These are phyloP conservation scores for Macaria notata DNA, from an alignment of 2,888 invertebrate genomes.

Conservation along the genomic window DNA sequence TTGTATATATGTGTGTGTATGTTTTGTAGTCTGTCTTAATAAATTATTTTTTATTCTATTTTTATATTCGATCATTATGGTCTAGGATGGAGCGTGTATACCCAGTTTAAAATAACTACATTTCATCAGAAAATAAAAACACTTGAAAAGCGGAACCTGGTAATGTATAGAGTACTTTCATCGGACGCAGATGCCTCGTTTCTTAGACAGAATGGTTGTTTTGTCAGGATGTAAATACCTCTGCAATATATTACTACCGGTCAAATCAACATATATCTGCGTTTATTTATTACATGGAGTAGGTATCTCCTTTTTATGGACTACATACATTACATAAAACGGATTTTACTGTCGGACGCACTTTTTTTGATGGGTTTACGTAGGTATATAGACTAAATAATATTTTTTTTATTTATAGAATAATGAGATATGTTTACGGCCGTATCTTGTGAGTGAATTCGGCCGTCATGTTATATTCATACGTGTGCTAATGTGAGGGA, in stretches of 20 bases:
- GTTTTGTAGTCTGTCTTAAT: too few relatives aligned
- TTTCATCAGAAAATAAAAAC: too few relatives aligned
- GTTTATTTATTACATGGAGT: conserved; percentile 18
- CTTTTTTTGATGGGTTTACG: conserved; percentile 36
- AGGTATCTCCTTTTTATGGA: conserved; percentile 17
- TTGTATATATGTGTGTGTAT: too few relatives aligned
- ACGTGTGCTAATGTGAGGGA: conserved; percentile 8
- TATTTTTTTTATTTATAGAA: conserved; percentile 35
- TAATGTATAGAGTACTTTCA: too few relatives aligned
- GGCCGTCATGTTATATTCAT: conserved; percentile 15
- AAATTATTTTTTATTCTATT: too few relatives aligned
- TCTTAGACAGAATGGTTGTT: not conserved
- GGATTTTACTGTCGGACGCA: conserved; percentile 40
- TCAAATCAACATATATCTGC: conserved; percentile 17
- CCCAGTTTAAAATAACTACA: too few relatives aligned
- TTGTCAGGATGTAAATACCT: conserved; percentile 2
- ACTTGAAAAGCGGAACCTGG: too few relatives aligned
- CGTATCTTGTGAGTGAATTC: conserved; percentile 17
- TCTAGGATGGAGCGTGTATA: too few relatives aligned
- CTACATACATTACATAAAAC: conserved; percentile 33
- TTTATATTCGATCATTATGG: too few relatives aligned
- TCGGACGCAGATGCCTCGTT: too few relatives aligned
- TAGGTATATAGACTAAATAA: conserved; percentile 28
- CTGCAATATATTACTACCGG: conserved; percentile 6
- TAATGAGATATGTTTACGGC: conserved; percentile 27